Percentiles rank a stretch among this genome's conserved stretches.
phyloP scores from a whole-genome alignment of 64 coral and sea anemone species.

The Pocillopora verrucosa region DNA sequence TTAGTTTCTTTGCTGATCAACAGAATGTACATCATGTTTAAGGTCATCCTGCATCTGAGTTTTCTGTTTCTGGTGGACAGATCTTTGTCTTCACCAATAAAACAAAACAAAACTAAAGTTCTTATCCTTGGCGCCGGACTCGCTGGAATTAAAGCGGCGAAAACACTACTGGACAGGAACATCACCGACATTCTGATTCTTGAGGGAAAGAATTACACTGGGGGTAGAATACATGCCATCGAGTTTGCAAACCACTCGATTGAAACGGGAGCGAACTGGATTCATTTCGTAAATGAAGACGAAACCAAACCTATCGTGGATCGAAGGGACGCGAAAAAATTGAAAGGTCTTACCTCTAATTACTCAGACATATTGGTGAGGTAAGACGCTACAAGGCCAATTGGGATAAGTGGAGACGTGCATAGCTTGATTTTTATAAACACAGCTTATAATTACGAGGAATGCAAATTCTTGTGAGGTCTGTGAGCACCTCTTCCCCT shows the following conservation, averaged over 20 bases:
- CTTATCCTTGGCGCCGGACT: slow-evolving; percentile 63
- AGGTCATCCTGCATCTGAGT: neutral
- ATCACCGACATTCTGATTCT: slow-evolving; percentile 55
- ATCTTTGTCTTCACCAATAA: slow-evolving; percentile 1
- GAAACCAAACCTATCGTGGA: slow-evolving; percentile 55
- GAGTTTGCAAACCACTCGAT: slow-evolving; percentile 53
- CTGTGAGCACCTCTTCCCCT: too few relatives aligned
- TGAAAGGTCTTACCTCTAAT: slow-evolving; percentile 20
- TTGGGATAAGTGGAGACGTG: neutral
- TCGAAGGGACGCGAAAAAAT: slow-evolving; percentile 25
- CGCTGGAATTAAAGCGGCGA: slow-evolving; percentile 47
- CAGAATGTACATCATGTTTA: neutral
- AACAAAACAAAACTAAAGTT: slow-evolving; percentile 21
- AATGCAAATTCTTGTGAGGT: too few relatives aligned
- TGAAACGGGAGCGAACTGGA: slow-evolving; percentile 87
- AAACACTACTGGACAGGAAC: slow-evolving; percentile 48
- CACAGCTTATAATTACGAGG: too few relatives aligned
- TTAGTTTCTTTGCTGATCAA: too few relatives aligned
- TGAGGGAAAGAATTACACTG: slow-evolving; percentile 49
- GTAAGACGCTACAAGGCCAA: slow-evolving; percentile 25
- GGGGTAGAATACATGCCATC: slow-evolving; percentile 34
- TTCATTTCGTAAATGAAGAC: slow-evolving; percentile 57
- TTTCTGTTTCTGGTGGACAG: neutral
- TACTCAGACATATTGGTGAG: slow-evolving; percentile 53
- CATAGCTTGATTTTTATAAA: too few relatives aligned